Conservation (phyloP, 2,113 vertebrate genomes). For the Benitochromis conjunctus region DNA sequence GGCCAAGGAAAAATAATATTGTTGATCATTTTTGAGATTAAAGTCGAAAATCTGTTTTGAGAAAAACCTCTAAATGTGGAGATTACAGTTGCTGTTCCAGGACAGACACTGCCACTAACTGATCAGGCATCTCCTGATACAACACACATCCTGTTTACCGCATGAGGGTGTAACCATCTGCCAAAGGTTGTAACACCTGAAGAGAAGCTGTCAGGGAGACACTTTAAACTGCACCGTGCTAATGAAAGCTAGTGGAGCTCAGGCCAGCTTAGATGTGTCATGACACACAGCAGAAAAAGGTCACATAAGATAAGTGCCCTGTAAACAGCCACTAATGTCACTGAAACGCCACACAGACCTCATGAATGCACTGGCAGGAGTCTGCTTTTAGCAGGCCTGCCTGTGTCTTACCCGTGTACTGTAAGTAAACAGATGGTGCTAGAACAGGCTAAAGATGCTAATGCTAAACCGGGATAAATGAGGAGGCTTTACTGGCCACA, state of each 20-base stretch:
- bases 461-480: not conserved
- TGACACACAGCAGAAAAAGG: not conserved
- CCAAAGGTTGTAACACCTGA: not conserved
- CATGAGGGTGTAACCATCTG: rapidly evolving
- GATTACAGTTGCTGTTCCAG: not conserved
- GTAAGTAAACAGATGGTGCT: not conserved
- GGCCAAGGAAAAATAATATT: not conserved
- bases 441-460: not conserved
- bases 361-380: not conserved
- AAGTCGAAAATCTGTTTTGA: not conserved
- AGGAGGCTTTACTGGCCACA: rapidly evolving
- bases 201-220: not conserved
- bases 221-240: not conserved
- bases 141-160: not conserved
- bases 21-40: not conserved
- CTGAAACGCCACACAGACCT: not conserved
- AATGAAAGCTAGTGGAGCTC: no score
- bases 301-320: not conserved
- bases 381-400: not conserved
- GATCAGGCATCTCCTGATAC: no score
- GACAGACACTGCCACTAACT: not conserved
- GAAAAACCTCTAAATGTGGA: not conserved
- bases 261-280: no score
- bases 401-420: rapidly evolving
- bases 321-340: not conserved